Evolutionary conservation across 2,888 invertebrate genomes (phyloP), one percentile per base, ranked within the genome.

Genomic region (Phengaris arion): DNA sequence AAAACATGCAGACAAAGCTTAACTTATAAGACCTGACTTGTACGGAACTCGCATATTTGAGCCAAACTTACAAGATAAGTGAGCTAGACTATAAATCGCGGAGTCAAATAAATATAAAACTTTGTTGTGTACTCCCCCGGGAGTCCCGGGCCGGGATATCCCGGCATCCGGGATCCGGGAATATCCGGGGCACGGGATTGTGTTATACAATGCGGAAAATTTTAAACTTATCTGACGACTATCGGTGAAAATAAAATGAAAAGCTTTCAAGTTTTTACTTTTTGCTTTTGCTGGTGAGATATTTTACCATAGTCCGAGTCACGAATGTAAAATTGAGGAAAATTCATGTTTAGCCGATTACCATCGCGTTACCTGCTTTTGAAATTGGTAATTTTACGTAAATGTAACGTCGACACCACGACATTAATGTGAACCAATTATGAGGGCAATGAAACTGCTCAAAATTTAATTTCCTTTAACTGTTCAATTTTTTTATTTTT

Each of bases 51-150:
- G 64, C 35, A 64, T 59, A 59, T 22, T 64, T 35, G 59, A 64
- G 64, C 12, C 35, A 64, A 64, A 64, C 64, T 64, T 13, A n/a
- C 64, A 6, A 64, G 64, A 64, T 64, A 64, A 64, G 48, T 48
- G 64, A 12, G 64, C 64, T 64, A 45, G 12, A 64, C 64, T 64
- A 64, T 45, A 64, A 64, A 64, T 64, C 64, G 64, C 64, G 10
- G 12, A 64, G 64, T 64, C 64, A 64, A 64, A 64, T 64, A 64
- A 64, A 64, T 64, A 64, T 64, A 64, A 64, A 64, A 64, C 64
- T 64, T 64, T 45, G 59, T 64, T 64, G 59, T 59, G 22, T 22
- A 35, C 64, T 0, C 64, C 35, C 35, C 35, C 15, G 64, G 64
- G 35, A 64, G 12, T 35, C 64, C 64, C 35, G 64, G 52, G 4